Percentiles rank a stretch among this genome's conserved stretches.
These are phyloP conservation scores for Sakesphorus luctuosus DNA, from an alignment of 2,113 vertebrate species.

Conservation along the genomic window DNA sequence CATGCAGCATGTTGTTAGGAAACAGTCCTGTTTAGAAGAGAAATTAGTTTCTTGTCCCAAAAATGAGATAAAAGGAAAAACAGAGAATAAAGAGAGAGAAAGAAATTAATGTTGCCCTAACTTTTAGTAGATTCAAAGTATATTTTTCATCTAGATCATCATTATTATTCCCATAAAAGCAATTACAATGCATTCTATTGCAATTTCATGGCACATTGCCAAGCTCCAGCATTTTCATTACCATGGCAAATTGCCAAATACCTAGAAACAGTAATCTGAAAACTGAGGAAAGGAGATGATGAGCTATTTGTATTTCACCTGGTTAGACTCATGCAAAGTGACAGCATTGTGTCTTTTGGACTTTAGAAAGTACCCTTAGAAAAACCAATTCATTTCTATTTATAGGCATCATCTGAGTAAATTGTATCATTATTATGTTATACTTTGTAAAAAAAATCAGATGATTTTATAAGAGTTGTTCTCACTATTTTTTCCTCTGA, in stretches of 20 bases:
- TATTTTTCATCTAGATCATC: background rate
- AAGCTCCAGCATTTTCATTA: conserved; percentile 13
- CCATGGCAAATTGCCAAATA: background rate
- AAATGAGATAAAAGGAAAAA: conserved; percentile 17
- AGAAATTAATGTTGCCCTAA: background rate
- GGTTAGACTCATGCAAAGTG: background rate
- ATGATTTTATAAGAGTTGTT: background rate
- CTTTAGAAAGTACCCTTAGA: background rate
- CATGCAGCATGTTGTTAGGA: background rate
- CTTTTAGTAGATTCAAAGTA: background rate
- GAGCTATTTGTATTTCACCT: background rate
- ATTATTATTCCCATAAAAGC: conserved; percentile 17
- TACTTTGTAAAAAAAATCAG: background rate
- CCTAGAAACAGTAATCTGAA: background rate
- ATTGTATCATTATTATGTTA: background rate
- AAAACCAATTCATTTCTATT: background rate
- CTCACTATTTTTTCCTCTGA: background rate
- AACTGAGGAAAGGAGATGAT: background rate
- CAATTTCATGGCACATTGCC: background rate
- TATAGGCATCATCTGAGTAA: background rate
- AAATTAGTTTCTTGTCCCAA: conserved; percentile 13
- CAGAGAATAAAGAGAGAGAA: background rate
- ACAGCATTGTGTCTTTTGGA: background rate
- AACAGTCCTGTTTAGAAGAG: conserved; percentile 37
- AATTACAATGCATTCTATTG: background rate